Base-by-base conservation (phyloP, 2,113 vertebrate genomes). In the Engystomops pustulosus region DNA sequence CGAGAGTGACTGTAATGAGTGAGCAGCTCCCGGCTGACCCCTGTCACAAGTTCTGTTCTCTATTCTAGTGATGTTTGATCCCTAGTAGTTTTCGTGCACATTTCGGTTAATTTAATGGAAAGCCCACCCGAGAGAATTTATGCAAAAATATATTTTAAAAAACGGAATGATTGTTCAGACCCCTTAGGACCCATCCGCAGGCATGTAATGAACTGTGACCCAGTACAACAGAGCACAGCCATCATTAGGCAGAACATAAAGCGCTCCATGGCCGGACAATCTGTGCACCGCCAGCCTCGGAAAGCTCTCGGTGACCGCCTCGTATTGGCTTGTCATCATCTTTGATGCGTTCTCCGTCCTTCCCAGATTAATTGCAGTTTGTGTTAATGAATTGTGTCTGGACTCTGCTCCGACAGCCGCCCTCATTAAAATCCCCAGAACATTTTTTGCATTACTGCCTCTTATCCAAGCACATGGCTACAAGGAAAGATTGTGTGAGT, bases 381-480 rank as follows among this genome's bases (percentile, higher is more conserved):
- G 81, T 87, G 87, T 86, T 89, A 86, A 86, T 85, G 85, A 60
- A 60, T 74, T 74, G 51, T 71, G 27, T 71, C 81, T 75, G 70
- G 53, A 45, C 38, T 55, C 69, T 2, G 51, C 27, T 69, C 67
- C 70, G 47, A 83, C 86, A 88, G 75, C 75, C 80, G 85, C 84
- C 83, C 86, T 87, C 88, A 88, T 89, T 88, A 88, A 88, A 88
- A 88, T 88, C 83, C 84, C 86, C 14, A 81, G 38, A 80, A 87
- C 87, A 25, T 49, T 83, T 71, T 88, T 67, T 67, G 84, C 86
- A 85, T 90, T 87, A 83, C 86, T 81, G 85, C 84, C 70, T 88
- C 89, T 90, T 89, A 88, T 89, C 88, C 88, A 87, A 85, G 83
- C 87, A 83, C 81, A 89, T 87, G 83, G 88, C 89, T 86, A 87